Evolutionary conservation across 2,888 invertebrate species (phyloP).

Genomic region (Tholera decimalis): DNA sequence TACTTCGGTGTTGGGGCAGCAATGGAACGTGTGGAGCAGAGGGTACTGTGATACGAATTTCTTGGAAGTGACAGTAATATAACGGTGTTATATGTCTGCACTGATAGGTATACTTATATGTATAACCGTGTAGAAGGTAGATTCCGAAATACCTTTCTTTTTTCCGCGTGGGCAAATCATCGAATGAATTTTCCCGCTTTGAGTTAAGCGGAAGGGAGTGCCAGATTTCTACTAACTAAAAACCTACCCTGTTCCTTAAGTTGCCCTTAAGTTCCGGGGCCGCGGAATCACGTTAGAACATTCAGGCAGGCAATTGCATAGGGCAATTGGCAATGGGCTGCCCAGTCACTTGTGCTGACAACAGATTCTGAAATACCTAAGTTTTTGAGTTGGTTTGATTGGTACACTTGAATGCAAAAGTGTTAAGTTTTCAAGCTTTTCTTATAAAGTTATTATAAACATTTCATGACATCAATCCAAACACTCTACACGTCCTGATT

Average conservation of each 20-base stretch:
- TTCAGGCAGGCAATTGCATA: too few relatives aligned
- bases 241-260: too few relatives aligned
- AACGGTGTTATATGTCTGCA: constrained; percentile 40
- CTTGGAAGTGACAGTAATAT: constrained; percentile 56
- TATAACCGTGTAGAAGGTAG: constrained; percentile 25
- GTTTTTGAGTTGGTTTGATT: constrained; percentile 17
- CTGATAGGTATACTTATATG: constrained; percentile 20
- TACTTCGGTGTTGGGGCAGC: constrained; percentile 7
- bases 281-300: too few relatives aligned
- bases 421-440: not conserved
- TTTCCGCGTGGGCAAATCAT: too few relatives aligned
- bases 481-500: too few relatives aligned
- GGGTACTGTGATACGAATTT: constrained; percentile 34
- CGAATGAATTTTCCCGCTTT: too few relatives aligned
- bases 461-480: not conserved
- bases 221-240: too few relatives aligned
- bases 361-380: too few relatives aligned
- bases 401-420: constrained; percentile 15
- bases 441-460: not conserved
- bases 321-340: too few relatives aligned
- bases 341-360: too few relatives aligned
- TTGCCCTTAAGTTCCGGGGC: too few relatives aligned
- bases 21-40: constrained; percentile 30
- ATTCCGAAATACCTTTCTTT: constrained; percentile 27
- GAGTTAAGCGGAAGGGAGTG: too few relatives aligned